These are phyloP conservation scores for Trididemnum clinides DNA, from an alignment of 23 tunicate species.

Conservation along the genomic window DNA sequence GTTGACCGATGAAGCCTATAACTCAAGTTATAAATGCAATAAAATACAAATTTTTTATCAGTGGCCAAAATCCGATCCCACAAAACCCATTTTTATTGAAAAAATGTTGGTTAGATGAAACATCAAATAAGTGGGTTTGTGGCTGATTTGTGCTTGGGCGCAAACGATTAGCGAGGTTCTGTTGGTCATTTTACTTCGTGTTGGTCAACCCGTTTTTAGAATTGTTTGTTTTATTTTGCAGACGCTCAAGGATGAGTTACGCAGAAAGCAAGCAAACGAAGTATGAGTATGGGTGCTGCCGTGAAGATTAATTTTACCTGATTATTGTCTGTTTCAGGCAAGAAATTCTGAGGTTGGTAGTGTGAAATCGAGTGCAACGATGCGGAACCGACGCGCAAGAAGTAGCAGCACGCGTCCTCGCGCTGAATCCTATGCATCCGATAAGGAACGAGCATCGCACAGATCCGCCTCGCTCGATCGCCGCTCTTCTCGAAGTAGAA, in stretches of 20 bases:
- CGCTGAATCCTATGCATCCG: slow-evolving; percentile 21
- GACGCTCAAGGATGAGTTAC: slow-evolving; percentile 61
- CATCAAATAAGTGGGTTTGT: no score
- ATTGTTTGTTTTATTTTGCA: slow-evolving; percentile 32
- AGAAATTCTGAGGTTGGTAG: background rate
- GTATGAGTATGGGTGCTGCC: background rate
- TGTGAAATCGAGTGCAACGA: background rate
- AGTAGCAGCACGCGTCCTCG: slow-evolving; percentile 23
- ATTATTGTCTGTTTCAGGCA: background rate
- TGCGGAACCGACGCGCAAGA: background rate
- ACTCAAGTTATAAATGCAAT: no score
- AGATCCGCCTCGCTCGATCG: slow-evolving; percentile 53
- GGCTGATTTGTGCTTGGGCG: no score
- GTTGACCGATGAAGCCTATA: no score
- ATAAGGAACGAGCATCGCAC: background rate
- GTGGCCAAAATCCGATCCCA: no score
- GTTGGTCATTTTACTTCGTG: no score
- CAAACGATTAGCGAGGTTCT: no score
- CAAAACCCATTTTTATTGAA: no score
- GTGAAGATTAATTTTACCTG: background rate
- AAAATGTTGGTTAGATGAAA: no score
- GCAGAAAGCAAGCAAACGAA: background rate
- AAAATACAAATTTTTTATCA: no score
- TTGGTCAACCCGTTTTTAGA: no score
- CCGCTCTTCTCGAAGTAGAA: slow-evolving; percentile 4